Base-by-base conservation (phyloP, 2,113 vertebrate species). In the Myocastor coypus region DNA sequence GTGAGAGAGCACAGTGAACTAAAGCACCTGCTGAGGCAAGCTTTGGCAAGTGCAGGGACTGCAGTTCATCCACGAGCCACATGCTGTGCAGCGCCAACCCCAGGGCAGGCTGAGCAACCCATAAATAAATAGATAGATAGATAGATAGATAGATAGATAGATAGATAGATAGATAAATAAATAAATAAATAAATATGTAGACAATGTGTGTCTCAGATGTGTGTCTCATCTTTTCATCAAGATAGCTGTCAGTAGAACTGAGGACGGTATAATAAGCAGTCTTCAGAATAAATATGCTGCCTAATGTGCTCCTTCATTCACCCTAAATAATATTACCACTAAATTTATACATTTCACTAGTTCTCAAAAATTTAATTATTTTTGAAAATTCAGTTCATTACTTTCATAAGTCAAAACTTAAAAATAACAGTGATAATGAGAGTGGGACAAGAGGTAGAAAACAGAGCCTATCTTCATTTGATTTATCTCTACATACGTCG, bases 361-460 rank as follows among this genome's bases (percentile, higher is more conserved):
- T 80, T 82, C 19, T 3, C 14, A n/a, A 63, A 81, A 63, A 84
- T 83, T 19, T 87, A 92, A 93, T 81, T 96, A 75, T 77, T 92
- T 80, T 83, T 92, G 30, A 87, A 87, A 92, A 32, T 81, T 86
- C 42, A 73, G 17, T 37, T 83, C 40, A 57, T 13, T 86, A 0
- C 92, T 93, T 95, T 89, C 37, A 89, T 14, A 86, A 78, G 61
- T 68, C 57, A 64, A 75, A 5, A 0, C 26, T 75, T 90, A 30
- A 57, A 81, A 84, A 85, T 59, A 95, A 91, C 81, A 64, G 4
- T 84, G 2, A 68, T 42, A 5, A 87, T 75, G 12, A 91, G 16
- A 57, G 9, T 57, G 7, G 7, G 3, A 24, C 8, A 85, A 84
- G 40, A 40, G 82, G 64, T 96, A 32, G n/a, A 26, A 2, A 61